phyloP scores from a whole-genome alignment of 2,888 invertebrate species.

The Gastrophysa polygoni region DNA sequence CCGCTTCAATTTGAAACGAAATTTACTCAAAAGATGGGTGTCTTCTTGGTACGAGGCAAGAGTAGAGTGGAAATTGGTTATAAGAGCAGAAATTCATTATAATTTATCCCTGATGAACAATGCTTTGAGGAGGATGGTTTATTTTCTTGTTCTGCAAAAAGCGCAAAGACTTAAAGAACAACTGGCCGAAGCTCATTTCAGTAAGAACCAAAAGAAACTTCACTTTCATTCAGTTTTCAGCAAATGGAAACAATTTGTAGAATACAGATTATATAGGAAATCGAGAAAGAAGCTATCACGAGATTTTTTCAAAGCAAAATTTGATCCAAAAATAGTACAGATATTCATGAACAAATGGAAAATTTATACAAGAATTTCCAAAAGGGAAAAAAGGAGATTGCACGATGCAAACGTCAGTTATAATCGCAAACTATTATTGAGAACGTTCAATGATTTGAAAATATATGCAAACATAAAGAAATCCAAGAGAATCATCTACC shows the following conservation, averaged over 20 bases:
- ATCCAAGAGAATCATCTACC: slow-evolving; percentile 2
- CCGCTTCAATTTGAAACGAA: slow-evolving; percentile 27
- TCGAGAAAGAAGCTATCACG: slow-evolving; percentile 32
- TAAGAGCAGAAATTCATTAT: slow-evolving; percentile 47
- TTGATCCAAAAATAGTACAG: slow-evolving; percentile 34
- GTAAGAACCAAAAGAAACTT: slow-evolving; percentile 35
- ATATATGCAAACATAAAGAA: slow-evolving; percentile 18
- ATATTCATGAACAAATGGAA: slow-evolving; percentile 42
- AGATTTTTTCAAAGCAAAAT: slow-evolving; percentile 41
- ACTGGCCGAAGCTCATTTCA: slow-evolving; percentile 39
- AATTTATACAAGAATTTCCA: slow-evolving; percentile 31
- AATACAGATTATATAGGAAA: slow-evolving; percentile 32
- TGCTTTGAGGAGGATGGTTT: slow-evolving; percentile 40
- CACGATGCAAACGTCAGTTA: slow-evolving; percentile 29
- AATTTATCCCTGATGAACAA: slow-evolving; percentile 38
- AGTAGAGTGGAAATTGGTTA: slow-evolving; percentile 44
- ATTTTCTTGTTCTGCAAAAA: slow-evolving; percentile 32
- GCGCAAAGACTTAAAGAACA: slow-evolving; percentile 33
- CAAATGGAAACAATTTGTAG: slow-evolving; percentile 38
- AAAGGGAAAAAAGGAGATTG: slow-evolving; percentile 24
- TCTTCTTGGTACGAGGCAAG: slow-evolving; percentile 42
- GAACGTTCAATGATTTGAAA: slow-evolving; percentile 22
- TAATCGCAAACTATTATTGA: slow-evolving; percentile 26
- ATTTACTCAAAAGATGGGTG: slow-evolving; percentile 38
- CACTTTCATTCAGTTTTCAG: slow-evolving; percentile 34